Evolutionary conservation across 2,888 invertebrate genomes (phyloP), one percentile per base, ranked within the genome.

Genomic region (Boloria euphrosyne): DNA sequence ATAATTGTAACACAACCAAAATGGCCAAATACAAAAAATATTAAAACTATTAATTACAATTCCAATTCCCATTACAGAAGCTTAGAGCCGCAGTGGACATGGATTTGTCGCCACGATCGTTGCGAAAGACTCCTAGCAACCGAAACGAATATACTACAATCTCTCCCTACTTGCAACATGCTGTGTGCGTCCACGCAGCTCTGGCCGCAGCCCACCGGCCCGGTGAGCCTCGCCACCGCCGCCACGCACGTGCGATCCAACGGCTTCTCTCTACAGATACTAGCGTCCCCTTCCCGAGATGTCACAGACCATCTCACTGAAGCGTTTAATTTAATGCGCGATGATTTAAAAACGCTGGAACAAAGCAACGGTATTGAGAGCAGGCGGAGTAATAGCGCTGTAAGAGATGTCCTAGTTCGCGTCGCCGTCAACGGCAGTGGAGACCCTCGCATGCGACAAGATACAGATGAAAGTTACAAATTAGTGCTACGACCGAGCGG

Each of bases 181-280:
- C 92, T 95, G 16, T 97, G 97, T 84, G 96, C 96, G 31, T 93
- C 94, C 65, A 93, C 93, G 38, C 95, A 96, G 74, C 93, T 96
- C 31, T 97, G 96, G 97, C 97, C 97, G 38, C 95, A 95, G 83
- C 96, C 97, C 60, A 96, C 96, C 2, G 95, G 95, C 0, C 94
- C 94, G 66, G 93, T 95, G 43, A 92, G 93, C 71, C 92, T 96
- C 27, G 95, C 95, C 71, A 93, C 93, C 17, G 93, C 93, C 63
- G 94, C 95, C 27, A 90, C 94, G 18, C 93, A 93, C 31, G 94
- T 95, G 72, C 86, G 91, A 63, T 86, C 93, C 16, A 86, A 93
- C 66, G 90, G 90, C 59, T 84, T 95, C 68, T 82, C 86, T 14
- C 85, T 94, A 57, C 86, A 93, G 68, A 81, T 92, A 6, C 63